phyloP scores from a whole-genome alignment of 2,113 vertebrate genomes.

The Barbus barbus region DNA sequence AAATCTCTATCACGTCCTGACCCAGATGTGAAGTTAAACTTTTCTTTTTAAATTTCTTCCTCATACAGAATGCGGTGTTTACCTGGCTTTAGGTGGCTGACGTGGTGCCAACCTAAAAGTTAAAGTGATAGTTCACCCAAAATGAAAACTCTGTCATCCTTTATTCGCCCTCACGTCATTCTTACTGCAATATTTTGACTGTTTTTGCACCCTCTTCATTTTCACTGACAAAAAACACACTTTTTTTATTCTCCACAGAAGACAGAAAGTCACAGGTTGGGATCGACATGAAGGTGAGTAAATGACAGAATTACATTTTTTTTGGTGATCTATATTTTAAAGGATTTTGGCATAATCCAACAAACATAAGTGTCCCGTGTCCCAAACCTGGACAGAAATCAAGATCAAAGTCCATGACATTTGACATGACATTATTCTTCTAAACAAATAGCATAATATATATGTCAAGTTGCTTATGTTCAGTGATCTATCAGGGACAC shows the following conservation, averaged over 20 bases:
- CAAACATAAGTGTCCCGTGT: background rate
- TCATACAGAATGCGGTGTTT: background rate
- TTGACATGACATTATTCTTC: background rate
- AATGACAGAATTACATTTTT: no score
- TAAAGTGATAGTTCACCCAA: background rate
- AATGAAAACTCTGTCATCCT: no score
- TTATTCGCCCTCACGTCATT: no score
- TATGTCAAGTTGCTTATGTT: background rate
- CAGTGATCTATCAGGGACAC: background rate
- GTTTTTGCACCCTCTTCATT: no score
- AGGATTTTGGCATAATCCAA: background rate
- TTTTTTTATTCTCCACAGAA: no score
- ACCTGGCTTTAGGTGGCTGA: background rate
- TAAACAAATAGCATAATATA: background rate
- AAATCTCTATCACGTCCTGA: constrained; percentile 25
- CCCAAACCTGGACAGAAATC: background rate
- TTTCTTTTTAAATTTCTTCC: background rate
- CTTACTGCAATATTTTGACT: no score
- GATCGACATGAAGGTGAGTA: no score
- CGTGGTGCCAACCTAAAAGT: no score
- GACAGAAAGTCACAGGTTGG: no score
- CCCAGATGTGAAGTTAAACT: constrained; percentile 40
- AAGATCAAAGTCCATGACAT: background rate
- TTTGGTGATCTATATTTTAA: no score
- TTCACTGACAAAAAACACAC: no score